These are phyloP conservation scores for Crotalus tigris DNA, from an alignment of 2,113 vertebrate genomes.

Conservation along the genomic window DNA sequence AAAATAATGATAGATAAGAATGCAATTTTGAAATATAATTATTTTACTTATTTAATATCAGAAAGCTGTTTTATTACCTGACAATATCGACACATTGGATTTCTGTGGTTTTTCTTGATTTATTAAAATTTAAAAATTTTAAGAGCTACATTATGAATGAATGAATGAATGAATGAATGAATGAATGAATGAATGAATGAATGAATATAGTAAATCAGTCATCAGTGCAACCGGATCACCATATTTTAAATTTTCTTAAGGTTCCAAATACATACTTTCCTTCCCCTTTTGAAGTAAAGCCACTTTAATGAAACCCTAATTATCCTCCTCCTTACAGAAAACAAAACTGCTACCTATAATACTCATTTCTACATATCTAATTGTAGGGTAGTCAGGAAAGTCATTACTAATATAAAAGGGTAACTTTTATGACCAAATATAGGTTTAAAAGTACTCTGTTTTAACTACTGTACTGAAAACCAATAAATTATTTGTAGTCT, in stretches of 20 bases:
- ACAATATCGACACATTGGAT: not conserved
- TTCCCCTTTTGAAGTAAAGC: not conserved
- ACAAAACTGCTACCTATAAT: not conserved
- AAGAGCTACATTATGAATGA: not conserved
- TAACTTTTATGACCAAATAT: not conserved
- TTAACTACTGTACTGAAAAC: not conserved
- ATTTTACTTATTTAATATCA: constrained; percentile 34
- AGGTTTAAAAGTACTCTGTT: not conserved
- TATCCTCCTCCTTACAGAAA: not conserved
- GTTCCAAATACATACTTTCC: not conserved
- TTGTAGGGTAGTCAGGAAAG: not conserved
- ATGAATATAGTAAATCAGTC: not conserved
- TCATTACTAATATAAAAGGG: not conserved
- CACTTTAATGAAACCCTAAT: not conserved
- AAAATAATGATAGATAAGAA: constrained; percentile 43
- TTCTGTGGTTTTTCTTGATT: not conserved
- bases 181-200: not conserved
- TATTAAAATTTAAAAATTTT: not conserved
- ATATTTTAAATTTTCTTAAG: not conserved
- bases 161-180: not conserved
- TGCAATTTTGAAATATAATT: constrained; percentile 41
- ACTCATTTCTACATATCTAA: not conserved
- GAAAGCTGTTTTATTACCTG: constrained; percentile 12
- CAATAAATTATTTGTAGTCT: not conserved
- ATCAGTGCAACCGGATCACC: not conserved